These are phyloP conservation scores for Noctua pronuba DNA, from an alignment of 2,888 invertebrate genomes.

Conservation along the genomic window DNA sequence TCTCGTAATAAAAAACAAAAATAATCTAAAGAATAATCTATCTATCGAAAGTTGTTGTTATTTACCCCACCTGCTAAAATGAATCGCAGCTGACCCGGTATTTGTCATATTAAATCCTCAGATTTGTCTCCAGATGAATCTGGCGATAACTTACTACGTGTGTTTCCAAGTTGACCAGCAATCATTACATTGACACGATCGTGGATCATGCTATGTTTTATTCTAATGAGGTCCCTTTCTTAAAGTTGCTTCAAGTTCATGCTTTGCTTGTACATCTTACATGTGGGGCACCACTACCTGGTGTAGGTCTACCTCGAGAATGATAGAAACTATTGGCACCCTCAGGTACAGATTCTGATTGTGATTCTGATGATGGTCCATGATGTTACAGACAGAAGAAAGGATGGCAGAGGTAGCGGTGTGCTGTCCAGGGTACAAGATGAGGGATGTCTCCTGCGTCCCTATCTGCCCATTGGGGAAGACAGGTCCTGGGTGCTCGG, in stretches of 20 bases:
- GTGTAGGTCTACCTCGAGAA: background rate
- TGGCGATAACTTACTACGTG: background rate
- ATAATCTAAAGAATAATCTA: background rate
- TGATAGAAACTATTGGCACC: background rate
- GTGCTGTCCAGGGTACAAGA: constrained; percentile 94
- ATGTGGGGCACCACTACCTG: background rate
- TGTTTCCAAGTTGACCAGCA: background rate
- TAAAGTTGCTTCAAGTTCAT: constrained; percentile 50
- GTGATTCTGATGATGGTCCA: background rate
- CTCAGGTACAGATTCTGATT: background rate
- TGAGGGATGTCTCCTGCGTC: constrained; percentile 91
- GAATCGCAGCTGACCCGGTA: background rate
- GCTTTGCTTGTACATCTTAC: background rate
- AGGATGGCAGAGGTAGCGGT: constrained; percentile 92
- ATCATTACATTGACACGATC: constrained; percentile 49
- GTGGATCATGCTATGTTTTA: constrained; percentile 43
- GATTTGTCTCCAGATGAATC: background rate
- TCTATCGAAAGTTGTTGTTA: background rate
- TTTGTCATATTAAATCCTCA: background rate
- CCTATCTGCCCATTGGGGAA: constrained; percentile 92
- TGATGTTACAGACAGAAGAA: constrained; percentile 91
- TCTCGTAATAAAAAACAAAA: background rate
- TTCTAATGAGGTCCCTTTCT: constrained; percentile 45
- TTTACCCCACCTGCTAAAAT: background rate
- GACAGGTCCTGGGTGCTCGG: constrained; percentile 90